Evolutionary conservation across 2,888 invertebrate species (phyloP), one percentile per base, ranked within the genome.

Genomic region (Mesoligia furuncula): DNA sequence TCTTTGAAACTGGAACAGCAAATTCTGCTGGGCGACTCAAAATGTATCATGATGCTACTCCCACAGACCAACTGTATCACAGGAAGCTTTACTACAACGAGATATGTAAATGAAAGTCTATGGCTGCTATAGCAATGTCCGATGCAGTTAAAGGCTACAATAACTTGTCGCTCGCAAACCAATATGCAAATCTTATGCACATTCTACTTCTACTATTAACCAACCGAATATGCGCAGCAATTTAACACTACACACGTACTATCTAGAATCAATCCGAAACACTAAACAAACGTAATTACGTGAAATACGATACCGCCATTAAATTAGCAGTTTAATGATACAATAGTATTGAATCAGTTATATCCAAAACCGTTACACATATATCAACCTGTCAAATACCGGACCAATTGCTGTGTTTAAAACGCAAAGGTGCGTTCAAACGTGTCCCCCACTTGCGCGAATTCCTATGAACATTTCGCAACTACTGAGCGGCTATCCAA

Each of bases 371-470:
- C 80, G 86, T 89, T 87, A 82, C 86, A 81, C 92, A 95, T 96
- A 95, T 91, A 96, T 96, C 95, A 96, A 91, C 79, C 92, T 96
- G 96, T 96, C 96, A 94, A 91, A 94, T 93, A 91, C 92, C 90
- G 93, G 90, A 93, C 96, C 95, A 96, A 96, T 96, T 96, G 96
- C 94, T 89, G 93, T 93, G 93, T 95, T 93, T 91, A 91, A 87
- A 89, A 85, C 88, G 81, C 89, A 90, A 92, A 92, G 93, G 93
- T 93, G 94, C 94, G 94, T 93, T 92, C 89, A 79, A 90, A 91
- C 91, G 87, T 91, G 94, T 94, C 94, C 95, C 91, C 95, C 95
- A 94, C 95, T 95, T 90, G 88, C 62, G 89, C 87, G 90, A 93
- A 94, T 95, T 95, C 95, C 92, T 85, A 86, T 80, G 81, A 80